Base-by-base conservation (phyloP, 64 coral and sea anemone genomes). In the Porites australiensis region DNA sequence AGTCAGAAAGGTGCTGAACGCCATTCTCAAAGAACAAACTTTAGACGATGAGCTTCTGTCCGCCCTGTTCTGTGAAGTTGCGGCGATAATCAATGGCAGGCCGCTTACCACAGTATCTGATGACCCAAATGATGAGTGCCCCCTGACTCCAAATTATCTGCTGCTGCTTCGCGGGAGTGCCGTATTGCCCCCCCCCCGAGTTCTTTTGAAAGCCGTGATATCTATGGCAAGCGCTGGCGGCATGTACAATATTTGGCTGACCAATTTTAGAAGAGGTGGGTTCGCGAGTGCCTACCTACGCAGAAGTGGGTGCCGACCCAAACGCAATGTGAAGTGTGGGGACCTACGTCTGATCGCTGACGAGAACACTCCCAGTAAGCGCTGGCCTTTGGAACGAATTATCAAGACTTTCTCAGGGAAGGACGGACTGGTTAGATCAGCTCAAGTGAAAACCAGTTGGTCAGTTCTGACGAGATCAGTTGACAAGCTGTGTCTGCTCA, bases 381-480 rank as follows among this genome's bases (percentile, higher is more conserved):
- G 13, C 19, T 61, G 54, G 77, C 23, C 55, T 19, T 60, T 79
- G 77, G 77, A 55, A 22, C 9, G 55, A 37, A 13, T 79, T 22
- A 60, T 79, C 12, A 52, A 61, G 77, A 61, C 77, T 53, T 62
- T 79, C 77, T 55, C 53, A 0, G 77, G 53, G 54, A 27, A 43
- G 9, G 77, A 79, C 8, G 77, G 77, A 79, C 22, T 79, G 61
- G 77, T 79, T 55, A 79, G 55, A 57, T 20, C 55, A 13, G 77
- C 55, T 19, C 77, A 23, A 79, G 77, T 79, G 77, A 79, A 53
- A 55, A 79, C 54, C 7, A 79, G 53, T 10, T 79, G 77, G 77
- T 62, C 77, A 9, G 61, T 79, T 55, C 51, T 79, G 57, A 59
- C 77, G 53, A 79, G 54, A 54, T 54, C 77, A 9, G 53, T 79